Evolutionary conservation across 2,113 vertebrate genomes (phyloP).

Genomic region (Lepus americanus): DNA sequence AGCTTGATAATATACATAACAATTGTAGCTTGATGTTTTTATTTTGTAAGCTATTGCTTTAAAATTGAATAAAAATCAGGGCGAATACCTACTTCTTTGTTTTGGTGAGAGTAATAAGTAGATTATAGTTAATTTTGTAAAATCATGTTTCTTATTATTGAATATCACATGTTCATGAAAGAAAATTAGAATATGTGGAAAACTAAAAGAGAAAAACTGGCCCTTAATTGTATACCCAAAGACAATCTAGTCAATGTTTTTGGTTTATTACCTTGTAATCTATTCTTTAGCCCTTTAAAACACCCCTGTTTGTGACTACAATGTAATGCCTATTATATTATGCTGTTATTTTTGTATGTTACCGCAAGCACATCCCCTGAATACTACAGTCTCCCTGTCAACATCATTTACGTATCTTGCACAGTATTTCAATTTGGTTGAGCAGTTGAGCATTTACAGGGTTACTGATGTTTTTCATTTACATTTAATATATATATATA

Average conservation of each 20-base stretch:
- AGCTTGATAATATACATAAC: conserved; percentile 20
- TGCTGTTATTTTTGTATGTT: background rate
- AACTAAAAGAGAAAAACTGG: background rate
- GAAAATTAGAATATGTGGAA: conserved; percentile 20
- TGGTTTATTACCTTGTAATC: background rate
- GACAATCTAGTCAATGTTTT: background rate
- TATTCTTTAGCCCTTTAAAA: conserved; percentile 11
- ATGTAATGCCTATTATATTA: background rate
- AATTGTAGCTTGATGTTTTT: background rate
- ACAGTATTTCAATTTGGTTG: background rate
- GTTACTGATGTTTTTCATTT: background rate
- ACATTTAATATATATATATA: background rate
- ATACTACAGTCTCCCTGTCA: background rate
- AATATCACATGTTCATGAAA: background rate
- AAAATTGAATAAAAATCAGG: conserved; percentile 6
- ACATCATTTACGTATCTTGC: background rate
- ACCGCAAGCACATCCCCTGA: background rate
- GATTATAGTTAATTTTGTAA: background rate
- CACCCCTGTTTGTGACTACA: background rate
- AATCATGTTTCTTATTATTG: background rate
- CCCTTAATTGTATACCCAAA: background rate
- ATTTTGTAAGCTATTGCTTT: conserved; percentile 29
- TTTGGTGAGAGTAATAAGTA: background rate
- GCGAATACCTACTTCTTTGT: background rate
- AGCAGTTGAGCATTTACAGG: background rate